These are phyloP conservation scores for Drosophila koepferae DNA, from an alignment of 2,888 invertebrate species.

Conservation along the genomic window DNA sequence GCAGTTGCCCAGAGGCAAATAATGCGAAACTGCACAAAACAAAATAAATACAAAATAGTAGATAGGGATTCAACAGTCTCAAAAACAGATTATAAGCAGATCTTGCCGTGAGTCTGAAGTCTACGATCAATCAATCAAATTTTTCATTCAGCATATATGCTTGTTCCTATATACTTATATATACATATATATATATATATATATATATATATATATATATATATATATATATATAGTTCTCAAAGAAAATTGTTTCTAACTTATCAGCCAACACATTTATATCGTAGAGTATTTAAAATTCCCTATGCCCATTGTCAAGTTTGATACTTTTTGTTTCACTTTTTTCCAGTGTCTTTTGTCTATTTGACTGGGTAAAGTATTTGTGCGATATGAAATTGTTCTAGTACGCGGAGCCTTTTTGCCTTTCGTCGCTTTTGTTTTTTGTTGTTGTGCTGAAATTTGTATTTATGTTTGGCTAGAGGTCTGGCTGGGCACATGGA, in stretches of 20 bases:
- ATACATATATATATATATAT: too few relatives aligned
- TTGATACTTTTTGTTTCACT: conserved; percentile 16
- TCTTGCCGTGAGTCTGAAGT: not conserved
- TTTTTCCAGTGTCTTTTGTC: conserved; percentile 47
- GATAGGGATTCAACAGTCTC: not conserved
- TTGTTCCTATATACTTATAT: not conserved
- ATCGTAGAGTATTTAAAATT: conserved; percentile 3
- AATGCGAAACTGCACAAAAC: not conserved
- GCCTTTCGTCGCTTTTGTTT: conserved; percentile 67
- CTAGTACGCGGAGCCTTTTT: conserved; percentile 55
- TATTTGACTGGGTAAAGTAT: conserved; percentile 47
- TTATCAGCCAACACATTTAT: too few relatives aligned
- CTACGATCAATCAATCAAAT: not conserved
- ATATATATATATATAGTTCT: too few relatives aligned
- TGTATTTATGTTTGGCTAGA: conserved; percentile 72
- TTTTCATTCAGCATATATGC: not conserved
- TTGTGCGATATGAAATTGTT: conserved; percentile 66
- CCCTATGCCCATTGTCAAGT: not conserved
- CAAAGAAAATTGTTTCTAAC: too few relatives aligned
- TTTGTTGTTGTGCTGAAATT: conserved; percentile 70
- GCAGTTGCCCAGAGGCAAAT: too few relatives aligned
- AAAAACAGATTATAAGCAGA: not conserved
- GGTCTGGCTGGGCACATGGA: conserved; percentile 30
- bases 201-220: too few relatives aligned
- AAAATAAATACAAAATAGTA: not conserved